Conservation (phyloP, 1,140 invertebrate genomes). For the Drosophila aff. region DNA sequence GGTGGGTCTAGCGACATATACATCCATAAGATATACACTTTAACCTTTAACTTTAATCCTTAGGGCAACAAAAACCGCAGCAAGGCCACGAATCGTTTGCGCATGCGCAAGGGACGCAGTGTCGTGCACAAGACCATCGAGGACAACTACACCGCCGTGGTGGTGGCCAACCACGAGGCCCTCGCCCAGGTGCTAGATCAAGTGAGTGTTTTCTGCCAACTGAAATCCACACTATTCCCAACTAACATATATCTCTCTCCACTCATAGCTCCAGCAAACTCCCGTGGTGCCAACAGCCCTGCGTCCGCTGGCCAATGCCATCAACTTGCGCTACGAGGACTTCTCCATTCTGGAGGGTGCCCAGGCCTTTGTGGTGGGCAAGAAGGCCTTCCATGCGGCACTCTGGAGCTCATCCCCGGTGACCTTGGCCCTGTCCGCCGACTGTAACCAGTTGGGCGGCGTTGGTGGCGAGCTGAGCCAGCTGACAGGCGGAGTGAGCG, state of each 20-base stretch:
- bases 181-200: constrained; percentile 93
- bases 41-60: not conserved
- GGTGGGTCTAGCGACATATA: constrained; percentile 29
- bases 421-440: constrained; percentile 89
- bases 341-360: constrained; percentile 87
- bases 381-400: constrained; percentile 90
- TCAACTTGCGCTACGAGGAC: constrained; percentile 89
- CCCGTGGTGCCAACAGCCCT: constrained; percentile 88
- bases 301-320: constrained; percentile 89
- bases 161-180: constrained; percentile 95
- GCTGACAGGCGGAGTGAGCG: constrained; percentile 78
- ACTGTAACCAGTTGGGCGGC: constrained; percentile 86
- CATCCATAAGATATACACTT: not conserved
- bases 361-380: constrained; percentile 88
- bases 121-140: constrained; percentile 93
- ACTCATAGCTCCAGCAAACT: constrained; percentile 88
- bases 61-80: constrained; percentile 77
- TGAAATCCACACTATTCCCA: too few relatives aligned
- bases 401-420: constrained; percentile 89
- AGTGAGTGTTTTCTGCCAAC: constrained; percentile 85
- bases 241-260: constrained; percentile 6
- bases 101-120: constrained; percentile 91
- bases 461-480: constrained; percentile 84
- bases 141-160: constrained; percentile 94
- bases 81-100: constrained; percentile 87